phyloP scores from a whole-genome alignment of 2,113 vertebrate species.

The Rhinichthys klamathensis region DNA sequence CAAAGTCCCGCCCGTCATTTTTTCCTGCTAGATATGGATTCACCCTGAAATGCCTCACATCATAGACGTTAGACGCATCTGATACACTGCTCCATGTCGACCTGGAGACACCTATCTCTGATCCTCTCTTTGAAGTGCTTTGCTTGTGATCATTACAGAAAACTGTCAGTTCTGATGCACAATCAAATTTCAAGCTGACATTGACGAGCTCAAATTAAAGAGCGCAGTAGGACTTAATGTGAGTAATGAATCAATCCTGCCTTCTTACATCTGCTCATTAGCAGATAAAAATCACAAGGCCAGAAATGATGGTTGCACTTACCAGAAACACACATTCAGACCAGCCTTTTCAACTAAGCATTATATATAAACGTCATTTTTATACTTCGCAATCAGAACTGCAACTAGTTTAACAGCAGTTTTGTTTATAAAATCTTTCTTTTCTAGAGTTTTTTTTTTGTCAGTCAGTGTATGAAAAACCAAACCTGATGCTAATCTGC shows the following conservation, averaged over 20 bases:
- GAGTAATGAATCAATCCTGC: constrained; percentile 14
- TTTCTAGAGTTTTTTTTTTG: background rate
- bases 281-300: background rate
- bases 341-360: background rate
- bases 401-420: background rate
- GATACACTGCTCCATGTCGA: background rate
- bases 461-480: background rate
- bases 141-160: constrained; percentile 9
- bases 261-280: constrained; percentile 19
- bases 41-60: background rate
- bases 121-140: background rate
- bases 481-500: background rate
- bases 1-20: background rate
- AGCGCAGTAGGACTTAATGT: constrained; percentile 22
- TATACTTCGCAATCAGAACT: background rate
- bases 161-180: constrained; percentile 1
- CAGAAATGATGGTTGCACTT: background rate
- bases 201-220: constrained; percentile 29
- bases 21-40: background rate
- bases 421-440: background rate
- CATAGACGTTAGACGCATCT: background rate
- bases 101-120: constrained; percentile 4
- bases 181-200: constrained; percentile 20
- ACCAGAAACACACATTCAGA: background rate
- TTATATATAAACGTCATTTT: background rate